Conservation (phyloP, 2,888 invertebrate species). For the Tiliacea citrago region DNA sequence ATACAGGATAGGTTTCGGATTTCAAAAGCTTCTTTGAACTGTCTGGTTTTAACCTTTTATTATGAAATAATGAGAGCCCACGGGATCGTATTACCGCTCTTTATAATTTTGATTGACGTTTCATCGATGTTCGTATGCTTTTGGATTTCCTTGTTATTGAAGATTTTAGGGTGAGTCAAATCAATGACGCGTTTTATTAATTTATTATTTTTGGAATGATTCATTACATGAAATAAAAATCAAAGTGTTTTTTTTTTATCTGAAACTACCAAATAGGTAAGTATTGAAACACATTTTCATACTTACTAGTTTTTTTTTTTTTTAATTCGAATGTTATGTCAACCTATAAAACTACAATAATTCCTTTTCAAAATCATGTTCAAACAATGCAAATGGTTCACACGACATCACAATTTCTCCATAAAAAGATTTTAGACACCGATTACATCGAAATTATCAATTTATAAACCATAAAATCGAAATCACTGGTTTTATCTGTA, state of each 20-base stretch:
- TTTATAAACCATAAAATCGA: conserved; percentile 58
- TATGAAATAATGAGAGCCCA: conserved; percentile 82
- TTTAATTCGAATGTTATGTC: not conserved
- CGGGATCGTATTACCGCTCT: conserved; percentile 78
- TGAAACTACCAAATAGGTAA: conserved; percentile 1
- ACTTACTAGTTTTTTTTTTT: not conserved
- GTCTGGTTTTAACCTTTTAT: conserved; percentile 80
- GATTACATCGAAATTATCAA: conserved; percentile 57
- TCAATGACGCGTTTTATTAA: not conserved
- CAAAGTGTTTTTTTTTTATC: not conserved
- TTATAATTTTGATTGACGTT: conserved; percentile 80
- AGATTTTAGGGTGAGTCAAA: conserved; percentile 37
- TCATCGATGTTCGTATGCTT: conserved; percentile 73
- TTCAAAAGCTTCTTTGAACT: conserved; percentile 82
- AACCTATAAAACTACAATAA: conserved; percentile 20
- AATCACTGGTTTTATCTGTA: conserved; percentile 60
- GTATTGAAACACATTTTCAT: not conserved
- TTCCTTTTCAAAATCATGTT: conserved; percentile 26
- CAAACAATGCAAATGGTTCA: conserved; percentile 23
- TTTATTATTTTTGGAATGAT: not conserved
- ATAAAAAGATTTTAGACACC: conserved; percentile 48
- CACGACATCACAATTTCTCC: conserved; percentile 44
- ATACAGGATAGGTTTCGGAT: conserved; percentile 82
- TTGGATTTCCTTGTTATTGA: conserved; percentile 64
- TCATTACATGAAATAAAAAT: not conserved